Base-by-base conservation (phyloP, 2,113 vertebrate genomes). In the Smithornis capensis region DNA sequence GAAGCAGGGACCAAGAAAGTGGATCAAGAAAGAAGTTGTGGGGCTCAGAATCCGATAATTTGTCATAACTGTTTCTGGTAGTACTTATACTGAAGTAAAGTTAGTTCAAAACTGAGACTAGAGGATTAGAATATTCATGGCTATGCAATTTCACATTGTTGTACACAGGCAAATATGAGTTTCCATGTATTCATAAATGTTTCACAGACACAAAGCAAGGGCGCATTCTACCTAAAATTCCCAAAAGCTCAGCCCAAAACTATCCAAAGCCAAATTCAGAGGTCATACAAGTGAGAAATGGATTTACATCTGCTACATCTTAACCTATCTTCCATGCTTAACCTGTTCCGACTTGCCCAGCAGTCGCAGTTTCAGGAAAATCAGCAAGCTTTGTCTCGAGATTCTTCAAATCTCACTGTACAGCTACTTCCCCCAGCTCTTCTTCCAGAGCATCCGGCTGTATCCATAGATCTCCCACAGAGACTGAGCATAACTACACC, bases 381-480 rank as follows among this genome's bases (percentile, higher is more conserved):
- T 68, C 27, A 77, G 74, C 40, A 67, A 77, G 33, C 45, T 92
- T 60, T 83, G 19, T 74, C 55, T 88, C 55, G n/a, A 88, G 22
- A 60, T 80, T 81, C 37, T 75, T 28, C 44, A 96, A 81, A 90
- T 49, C 68, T 90, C 52, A 60, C 25, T 29, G 33, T 19, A 70
- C 24, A 90, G 42, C 24, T 64, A 55, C 9, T 75, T 83, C 6
- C 37, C 8, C 21, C 38, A 71, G 14, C 19, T 88, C 35, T 83
- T 81, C n/a, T 92, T 90, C 80, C 73, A 92, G 88, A 74, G 47
- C 56, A 97, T 53, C 60, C 90, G 83, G 57, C 80, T 96, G 60
- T 71, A 95, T 60, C 70, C 37, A 71, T 35, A 94, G 68, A 89
- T 78, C 44, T 89, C 73, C 90, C 79, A 56, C 64, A 86, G 88